Evolutionary conservation across 2,113 vertebrate genomes (phyloP).

Genomic region (Danionella cerebrum): DNA sequence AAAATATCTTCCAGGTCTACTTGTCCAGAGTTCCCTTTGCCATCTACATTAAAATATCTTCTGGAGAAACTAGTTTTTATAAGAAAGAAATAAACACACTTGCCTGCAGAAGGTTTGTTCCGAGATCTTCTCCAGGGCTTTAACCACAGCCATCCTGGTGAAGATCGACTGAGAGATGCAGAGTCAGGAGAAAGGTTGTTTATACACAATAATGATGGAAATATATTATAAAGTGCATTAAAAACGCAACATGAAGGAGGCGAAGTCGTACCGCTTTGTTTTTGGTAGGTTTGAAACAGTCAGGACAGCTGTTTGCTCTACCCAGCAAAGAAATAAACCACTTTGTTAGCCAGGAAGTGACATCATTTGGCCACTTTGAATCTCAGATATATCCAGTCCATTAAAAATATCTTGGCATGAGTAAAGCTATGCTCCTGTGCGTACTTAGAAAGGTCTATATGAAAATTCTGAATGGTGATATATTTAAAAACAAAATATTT

Average conservation of each 20-base stretch:
- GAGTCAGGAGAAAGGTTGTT: constrained; percentile 22
- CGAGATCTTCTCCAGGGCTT: constrained; percentile 89
- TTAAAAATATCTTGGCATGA: not conserved
- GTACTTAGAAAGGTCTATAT: too few species aligned
- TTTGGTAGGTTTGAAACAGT: constrained; percentile 87
- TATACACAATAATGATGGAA: too few species aligned
- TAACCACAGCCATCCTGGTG: constrained; percentile 94
- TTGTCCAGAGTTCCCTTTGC: too few species aligned
- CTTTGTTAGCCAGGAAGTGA: constrained; percentile 18
- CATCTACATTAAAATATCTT: too few species aligned
- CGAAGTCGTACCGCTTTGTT: constrained; percentile 81
- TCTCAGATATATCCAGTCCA: too few species aligned
- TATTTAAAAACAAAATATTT: too few species aligned
- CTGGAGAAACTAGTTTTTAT: too few species aligned
- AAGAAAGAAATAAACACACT: constrained; percentile 39
- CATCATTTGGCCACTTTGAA: not conserved
- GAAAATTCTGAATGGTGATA: too few species aligned
- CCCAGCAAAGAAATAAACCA: not conserved
- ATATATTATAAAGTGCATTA: too few species aligned
- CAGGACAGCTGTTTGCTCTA: constrained; percentile 75
- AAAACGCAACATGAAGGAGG: not conserved
- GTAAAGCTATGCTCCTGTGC: too few species aligned
- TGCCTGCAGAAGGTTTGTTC: constrained; percentile 79
- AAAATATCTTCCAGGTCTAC: too few species aligned
- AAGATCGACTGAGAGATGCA: constrained; percentile 84